Evolutionary conservation across 2,797 vertebrate species (phyloP).

Genomic region (Eospalax fontanierii): DNA sequence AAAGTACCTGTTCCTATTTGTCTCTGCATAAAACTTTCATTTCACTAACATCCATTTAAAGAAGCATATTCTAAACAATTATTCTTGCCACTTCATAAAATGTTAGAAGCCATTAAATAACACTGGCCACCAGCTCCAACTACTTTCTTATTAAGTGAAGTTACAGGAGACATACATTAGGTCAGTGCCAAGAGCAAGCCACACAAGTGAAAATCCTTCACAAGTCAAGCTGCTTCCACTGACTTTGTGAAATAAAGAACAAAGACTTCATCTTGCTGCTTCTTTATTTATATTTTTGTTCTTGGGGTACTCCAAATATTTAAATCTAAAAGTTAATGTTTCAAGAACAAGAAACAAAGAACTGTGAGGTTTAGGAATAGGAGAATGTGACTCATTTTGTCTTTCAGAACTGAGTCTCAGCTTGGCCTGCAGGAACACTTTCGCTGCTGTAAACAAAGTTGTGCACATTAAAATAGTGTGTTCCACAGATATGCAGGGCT

Average conservation of each 20-base stretch:
- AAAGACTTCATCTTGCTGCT: not conserved
- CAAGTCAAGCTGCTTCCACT: not conserved
- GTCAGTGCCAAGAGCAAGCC: not conserved
- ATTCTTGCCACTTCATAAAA: slow-evolving; percentile 3
- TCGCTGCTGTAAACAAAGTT: not conserved
- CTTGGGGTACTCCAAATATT: slow-evolving; percentile 16
- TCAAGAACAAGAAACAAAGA: not conserved
- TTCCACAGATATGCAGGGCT: not conserved
- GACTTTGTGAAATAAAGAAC: not conserved
- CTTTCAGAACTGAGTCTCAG: not conserved
- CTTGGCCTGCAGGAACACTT: not conserved
- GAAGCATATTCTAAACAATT: not conserved
- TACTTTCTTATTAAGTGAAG: not conserved
- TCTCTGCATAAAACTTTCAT: not conserved
- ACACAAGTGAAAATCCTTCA: not conserved
- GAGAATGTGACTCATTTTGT: not conserved
- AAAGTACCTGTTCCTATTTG: not conserved
- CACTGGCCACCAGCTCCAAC: slow-evolving; percentile 2
- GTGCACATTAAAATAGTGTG: not conserved
- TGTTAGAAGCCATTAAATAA: slow-evolving; percentile 25
- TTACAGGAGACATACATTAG: not conserved
- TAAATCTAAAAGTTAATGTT: slow-evolving; percentile 7
- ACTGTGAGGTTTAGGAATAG: not conserved
- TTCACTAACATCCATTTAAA: not conserved
- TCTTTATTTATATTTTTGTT: not conserved